These are phyloP conservation scores for Cotesia glomerata DNA, from an alignment of 1,140 invertebrate genomes.

Conservation along the genomic window DNA sequence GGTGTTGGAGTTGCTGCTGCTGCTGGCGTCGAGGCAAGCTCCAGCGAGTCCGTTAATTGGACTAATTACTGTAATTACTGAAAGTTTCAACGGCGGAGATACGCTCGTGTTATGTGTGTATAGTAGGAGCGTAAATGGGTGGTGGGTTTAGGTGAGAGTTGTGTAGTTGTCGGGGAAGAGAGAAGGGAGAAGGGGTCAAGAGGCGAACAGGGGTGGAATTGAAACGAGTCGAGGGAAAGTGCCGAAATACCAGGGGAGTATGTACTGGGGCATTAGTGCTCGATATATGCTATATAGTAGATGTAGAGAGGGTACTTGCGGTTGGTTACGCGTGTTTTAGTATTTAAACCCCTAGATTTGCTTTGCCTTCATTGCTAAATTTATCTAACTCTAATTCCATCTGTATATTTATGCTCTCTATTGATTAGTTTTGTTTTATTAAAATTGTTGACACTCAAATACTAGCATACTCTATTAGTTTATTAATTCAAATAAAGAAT, in stretches of 20 bases:
- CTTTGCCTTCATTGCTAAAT: not conserved
- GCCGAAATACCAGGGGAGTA: not conserved
- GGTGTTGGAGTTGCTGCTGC: constrained; percentile 17
- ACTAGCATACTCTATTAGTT: too few relatives aligned
- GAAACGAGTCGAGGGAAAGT: not conserved
- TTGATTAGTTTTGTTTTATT: too few relatives aligned
- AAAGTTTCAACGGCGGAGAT: constrained; percentile 58
- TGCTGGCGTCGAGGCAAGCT: constrained; percentile 47
- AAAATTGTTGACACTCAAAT: too few relatives aligned
- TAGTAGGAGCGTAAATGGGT: not conserved
- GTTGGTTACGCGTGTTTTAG: constrained; percentile 46
- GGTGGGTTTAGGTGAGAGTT: not conserved
- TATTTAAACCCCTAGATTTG: constrained; percentile 28
- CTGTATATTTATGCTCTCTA: too few relatives aligned
- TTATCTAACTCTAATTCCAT: not conserved
- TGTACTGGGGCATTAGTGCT: constrained; percentile 50
- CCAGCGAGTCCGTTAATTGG: constrained; percentile 63
- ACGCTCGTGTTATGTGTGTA: constrained; percentile 10
- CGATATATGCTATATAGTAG: constrained; percentile 23
- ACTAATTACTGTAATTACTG: constrained; percentile 65
- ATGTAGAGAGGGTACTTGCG: constrained; percentile 44
- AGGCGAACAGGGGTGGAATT: not conserved
- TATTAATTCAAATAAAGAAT: too few relatives aligned
- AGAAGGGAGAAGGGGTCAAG: too few relatives aligned
- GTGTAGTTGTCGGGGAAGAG: constrained; percentile 4